Evolutionary conservation across 2,888 invertebrate genomes (phyloP).

Genomic region (Halocaridina rubra): DNA sequence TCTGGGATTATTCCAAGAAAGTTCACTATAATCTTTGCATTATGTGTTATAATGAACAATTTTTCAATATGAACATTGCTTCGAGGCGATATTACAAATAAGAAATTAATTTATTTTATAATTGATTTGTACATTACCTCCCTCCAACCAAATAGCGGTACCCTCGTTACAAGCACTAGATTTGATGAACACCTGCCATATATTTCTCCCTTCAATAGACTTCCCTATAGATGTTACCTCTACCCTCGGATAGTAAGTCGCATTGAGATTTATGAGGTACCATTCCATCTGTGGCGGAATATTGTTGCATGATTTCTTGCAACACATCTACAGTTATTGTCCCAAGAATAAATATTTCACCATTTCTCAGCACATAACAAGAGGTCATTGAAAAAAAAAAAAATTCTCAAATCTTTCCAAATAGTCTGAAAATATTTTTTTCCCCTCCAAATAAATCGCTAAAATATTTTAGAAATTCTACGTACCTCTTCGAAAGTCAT

Average conservation of each 20-base stretch:
- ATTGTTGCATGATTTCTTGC: not conserved
- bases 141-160: not conserved
- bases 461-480: not conserved
- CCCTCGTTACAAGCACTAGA: not conserved
- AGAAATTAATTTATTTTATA: too few species aligned
- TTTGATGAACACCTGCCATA: not conserved
- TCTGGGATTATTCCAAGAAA: too few species aligned
- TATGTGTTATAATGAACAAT: too few species aligned
- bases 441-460: not conserved
- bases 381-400: too few species aligned
- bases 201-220: not conserved
- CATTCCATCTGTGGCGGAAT: not conserved
- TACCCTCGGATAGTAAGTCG: not conserved
- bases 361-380: too few species aligned
- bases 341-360: too few species aligned
- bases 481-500: not conserved
- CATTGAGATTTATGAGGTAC: not conserved
- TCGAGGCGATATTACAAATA: too few species aligned
- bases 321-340: too few species aligned
- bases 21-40: too few species aligned
- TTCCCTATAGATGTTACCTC: not conserved
- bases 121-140: not conserved
- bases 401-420: too few species aligned
- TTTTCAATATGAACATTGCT: too few species aligned
- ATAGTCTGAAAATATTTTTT: too few species aligned